Base-by-base conservation (phyloP, 2,113 vertebrate species). In the Numenius arquata region DNA sequence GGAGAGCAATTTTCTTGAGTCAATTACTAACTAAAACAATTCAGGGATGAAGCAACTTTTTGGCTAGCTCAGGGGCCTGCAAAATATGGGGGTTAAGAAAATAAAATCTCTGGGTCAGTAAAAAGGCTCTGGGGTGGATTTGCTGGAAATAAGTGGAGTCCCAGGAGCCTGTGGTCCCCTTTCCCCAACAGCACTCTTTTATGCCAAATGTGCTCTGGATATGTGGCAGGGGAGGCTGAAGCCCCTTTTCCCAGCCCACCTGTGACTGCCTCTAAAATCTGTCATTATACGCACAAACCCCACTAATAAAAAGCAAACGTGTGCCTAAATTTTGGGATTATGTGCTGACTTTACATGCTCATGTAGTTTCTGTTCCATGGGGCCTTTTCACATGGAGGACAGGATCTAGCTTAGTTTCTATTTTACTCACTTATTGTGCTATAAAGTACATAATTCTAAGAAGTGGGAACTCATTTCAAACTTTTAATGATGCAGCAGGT, bases 151-250 rank as follows among this genome's bases (percentile, higher is more conserved):
- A 52, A 62, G 23, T 4, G 30, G 5, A 67, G 6, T 14, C 34
- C 27, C 43, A 30, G 38, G 8, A 45, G 9, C 7, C 4, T 0
- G 0, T 26, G 38, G 8, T n/a, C 23, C 13, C 30, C 8, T 48
- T 70, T n/a, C 20, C 10, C 29, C 32, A 10, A 7, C 4, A 45
- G 14, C 21, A 17, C 22, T 32, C 1, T 14, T 84, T 85, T 15
- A 50, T 71, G 32, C 29, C 16, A 6, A 0, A 34, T 0, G 4
- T 40, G 41, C 25, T 74, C 1, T 27, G 1, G 27, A 43, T n/a
- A 22, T 9, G 22, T 34, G 50, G 23, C 17, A 58, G 45, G n/a
- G 43, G 38, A 70, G 20, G 13, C 11, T 38, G n/a, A n/a, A 67
- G 56, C 6, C 19, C 5, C 38, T 71, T 66, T 85, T n/a, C 13